phyloP scores from a whole-genome alignment of 37 sponge, comb jelly and placozoan species.

The Haliclona indistincta region DNA sequence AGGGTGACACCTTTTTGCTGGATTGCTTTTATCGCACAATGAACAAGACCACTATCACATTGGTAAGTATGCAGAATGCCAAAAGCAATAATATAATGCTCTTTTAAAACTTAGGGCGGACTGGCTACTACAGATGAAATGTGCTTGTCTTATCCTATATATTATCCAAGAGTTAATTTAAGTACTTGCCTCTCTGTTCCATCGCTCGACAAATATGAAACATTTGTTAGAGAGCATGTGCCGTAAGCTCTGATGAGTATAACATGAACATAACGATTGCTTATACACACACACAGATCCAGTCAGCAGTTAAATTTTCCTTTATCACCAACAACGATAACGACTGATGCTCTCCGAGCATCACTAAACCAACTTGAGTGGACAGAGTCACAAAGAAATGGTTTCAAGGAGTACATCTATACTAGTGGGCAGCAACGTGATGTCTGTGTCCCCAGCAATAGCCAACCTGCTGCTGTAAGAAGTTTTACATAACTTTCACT shows the following conservation, averaged over 20 bases:
- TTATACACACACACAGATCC: no score
- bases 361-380: neutral
- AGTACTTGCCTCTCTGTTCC: neutral
- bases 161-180: conserved; percentile 25
- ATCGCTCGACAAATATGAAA: neutral
- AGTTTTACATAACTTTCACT: no score
- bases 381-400: neutral
- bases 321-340: no score
- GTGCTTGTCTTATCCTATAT: conserved; percentile 31
- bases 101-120: conserved; percentile 27
- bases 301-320: no score
- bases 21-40: conserved; percentile 9
- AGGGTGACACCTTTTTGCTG: conserved; percentile 19
- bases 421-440: neutral
- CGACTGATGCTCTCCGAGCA: no score
- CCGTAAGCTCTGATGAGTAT: neutral
- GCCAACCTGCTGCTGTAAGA: no score
- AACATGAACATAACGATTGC: no score
- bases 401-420: neutral
- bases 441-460: no score
- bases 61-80: neutral
- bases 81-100: neutral
- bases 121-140: conserved; percentile 35
- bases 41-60: neutral
- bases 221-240: neutral